Evolutionary conservation across 2,797 vertebrate species (phyloP), one percentile per base, ranked within the genome.

Genomic region (Pachyuromys duprasi): DNA sequence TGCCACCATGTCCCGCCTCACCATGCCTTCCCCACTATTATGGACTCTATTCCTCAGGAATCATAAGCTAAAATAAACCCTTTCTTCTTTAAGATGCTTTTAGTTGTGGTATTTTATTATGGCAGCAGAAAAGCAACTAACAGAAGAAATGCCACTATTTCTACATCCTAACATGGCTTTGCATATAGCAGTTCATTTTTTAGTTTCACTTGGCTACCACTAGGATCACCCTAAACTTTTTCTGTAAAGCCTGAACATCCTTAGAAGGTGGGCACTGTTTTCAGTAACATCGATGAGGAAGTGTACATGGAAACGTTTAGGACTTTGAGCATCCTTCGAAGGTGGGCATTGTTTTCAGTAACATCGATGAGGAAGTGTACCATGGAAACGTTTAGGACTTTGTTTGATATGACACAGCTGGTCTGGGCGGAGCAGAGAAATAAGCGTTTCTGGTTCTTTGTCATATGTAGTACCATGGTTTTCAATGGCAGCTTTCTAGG

Each of bases 151-250:
- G 15, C 69, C 31, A 62, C 45, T 81, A 72, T 76, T 91, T 4
- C 39, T 70, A 83, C 33, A 72, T 49, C 31, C 20, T 7, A 57
- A 20, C 26, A 45, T 12, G 20, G 28, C 57, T 76, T 60, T 90
- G 82, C 49, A 33, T 26, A 87, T 5, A 31, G 31, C 60, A 18
- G 18, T 5, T n/a, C 24, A 84, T 74, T 69, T 76, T 95, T 63
- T 49, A 74, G 74, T 70, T 49, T 92, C 18, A 90, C 36, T 69
- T 79, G 14, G 17, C 92, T 79, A 86, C 55, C 2, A 60, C 33
- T 9, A 94, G 24, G 7, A 87, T 36, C 79, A 75, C 42, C 42
- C 70, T 91, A 90, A 89, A 93, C 62, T 42, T 93, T 80, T 75
- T 45, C 53, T 83, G 14, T 78, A 79, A 92, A 89, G 20, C 26